phyloP scores from a whole-genome alignment of 2,113 vertebrate genomes.

The Saccopteryx leptura region DNA sequence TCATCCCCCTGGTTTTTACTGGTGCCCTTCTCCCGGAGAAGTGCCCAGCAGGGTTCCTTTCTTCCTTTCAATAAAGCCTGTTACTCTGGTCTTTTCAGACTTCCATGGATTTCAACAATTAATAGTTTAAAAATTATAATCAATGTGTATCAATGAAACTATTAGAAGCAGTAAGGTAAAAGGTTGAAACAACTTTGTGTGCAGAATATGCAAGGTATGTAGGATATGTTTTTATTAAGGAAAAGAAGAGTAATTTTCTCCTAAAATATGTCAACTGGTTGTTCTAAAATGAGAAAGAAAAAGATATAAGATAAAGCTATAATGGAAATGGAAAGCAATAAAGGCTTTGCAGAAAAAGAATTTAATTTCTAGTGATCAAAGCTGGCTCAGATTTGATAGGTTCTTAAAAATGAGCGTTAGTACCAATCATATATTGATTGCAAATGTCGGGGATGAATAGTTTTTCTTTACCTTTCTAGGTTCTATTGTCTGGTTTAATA shows the following conservation, averaged over 20 bases:
- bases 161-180: background rate
- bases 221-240: background rate
- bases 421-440: background rate
- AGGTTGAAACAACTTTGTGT: background rate
- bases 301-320: background rate
- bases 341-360: background rate
- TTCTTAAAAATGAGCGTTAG: conserved; percentile 1
- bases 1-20: too few species aligned
- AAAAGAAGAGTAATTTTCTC: background rate
- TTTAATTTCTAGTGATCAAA: conserved; percentile 21
- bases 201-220: background rate
- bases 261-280: background rate
- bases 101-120: too few species aligned
- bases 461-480: background rate
- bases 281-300: background rate
- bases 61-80: too few species aligned
- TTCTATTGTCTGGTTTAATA: background rate
- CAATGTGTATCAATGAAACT: background rate
- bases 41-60: too few species aligned
- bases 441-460: background rate
- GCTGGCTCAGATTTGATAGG: background rate
- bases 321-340: background rate
- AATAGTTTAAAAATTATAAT: background rate
- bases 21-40: too few species aligned
- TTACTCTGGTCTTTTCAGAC: too few species aligned